Percentiles rank a stretch among this genome's conserved stretches.
Conservation (phyloP, 1,140 invertebrate genomes). For the Helicoverpa zea region DNA sequence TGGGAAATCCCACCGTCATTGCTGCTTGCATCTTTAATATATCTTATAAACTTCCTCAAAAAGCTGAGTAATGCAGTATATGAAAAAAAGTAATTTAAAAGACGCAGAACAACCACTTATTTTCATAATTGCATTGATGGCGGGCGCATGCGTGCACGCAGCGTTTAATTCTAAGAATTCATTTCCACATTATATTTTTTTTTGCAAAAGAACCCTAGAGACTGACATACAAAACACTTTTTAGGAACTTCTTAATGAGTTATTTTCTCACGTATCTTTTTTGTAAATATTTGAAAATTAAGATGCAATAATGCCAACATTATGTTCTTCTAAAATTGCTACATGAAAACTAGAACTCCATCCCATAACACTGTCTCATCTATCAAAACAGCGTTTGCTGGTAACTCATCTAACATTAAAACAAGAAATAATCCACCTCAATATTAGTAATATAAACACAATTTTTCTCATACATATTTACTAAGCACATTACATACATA, state of each 20-base stretch:
- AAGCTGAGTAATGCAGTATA: neutral
- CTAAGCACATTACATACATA: neutral
- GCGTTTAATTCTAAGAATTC: neutral
- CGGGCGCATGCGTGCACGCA: constrained; percentile 9
- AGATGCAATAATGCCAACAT: too few species aligned
- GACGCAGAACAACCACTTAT: constrained; percentile 8
- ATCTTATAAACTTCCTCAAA: constrained; percentile 19
- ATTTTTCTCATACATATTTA: neutral
- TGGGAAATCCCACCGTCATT: neutral
- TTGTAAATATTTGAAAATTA: too few species aligned
- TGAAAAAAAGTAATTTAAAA: constrained; percentile 6
- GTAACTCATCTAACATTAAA: neutral
- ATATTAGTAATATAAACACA: neutral
- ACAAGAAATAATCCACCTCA: neutral
- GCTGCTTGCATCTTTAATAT: neutral
- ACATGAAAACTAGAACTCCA: too few species aligned
- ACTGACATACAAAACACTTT: too few species aligned
- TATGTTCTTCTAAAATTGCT: too few species aligned
- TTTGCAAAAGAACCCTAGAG: neutral
- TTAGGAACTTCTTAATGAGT: too few species aligned
- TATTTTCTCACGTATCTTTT: too few species aligned
- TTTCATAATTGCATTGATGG: constrained; percentile 19
- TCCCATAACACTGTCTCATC: too few species aligned
- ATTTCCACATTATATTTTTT: neutral
- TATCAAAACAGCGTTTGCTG: too few species aligned